Conservation (phyloP, 2,797 vertebrate species). For the Pelochelys cantorii region DNA sequence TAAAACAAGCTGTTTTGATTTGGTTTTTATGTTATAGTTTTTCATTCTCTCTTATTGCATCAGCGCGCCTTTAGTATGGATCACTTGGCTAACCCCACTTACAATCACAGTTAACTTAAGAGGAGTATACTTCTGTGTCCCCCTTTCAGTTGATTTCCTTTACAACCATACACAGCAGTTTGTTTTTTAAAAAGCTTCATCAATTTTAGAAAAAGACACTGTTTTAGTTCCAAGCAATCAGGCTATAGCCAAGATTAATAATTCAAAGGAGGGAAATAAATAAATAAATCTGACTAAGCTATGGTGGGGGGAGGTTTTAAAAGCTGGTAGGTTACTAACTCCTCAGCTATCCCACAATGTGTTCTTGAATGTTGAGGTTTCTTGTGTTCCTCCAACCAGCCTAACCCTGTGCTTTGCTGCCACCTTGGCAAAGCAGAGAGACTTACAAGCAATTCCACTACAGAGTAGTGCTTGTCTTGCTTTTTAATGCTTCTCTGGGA, state of each 20-base stretch:
- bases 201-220: background rate
- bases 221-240: conserved; percentile 14
- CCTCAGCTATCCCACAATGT: background rate
- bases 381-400: background rate
- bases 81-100: background rate
- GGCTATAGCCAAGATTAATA: background rate
- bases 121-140: background rate
- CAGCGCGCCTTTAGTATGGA: background rate
- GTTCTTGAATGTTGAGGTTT: background rate
- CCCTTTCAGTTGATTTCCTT: conserved; percentile 9
- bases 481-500: background rate
- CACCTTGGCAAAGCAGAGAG: conserved; percentile 78
- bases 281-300: background rate
- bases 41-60: conserved; percentile 9
- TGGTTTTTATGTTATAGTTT: background rate
- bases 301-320: background rate
- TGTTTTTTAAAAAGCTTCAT: background rate
- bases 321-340: background rate
- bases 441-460: conserved; percentile 68
- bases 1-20: background rate
- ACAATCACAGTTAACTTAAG: conserved; percentile 1
- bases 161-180: background rate
- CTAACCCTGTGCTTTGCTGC: conserved; percentile 78
- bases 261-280: no score
- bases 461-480: background rate